A percentile compares a stretch with the other conserved stretches of the same genome.
These are phyloP conservation scores for Urocynchramus pylzowi DNA, from an alignment of 2,113 vertebrate genomes.

Conservation along the genomic window DNA sequence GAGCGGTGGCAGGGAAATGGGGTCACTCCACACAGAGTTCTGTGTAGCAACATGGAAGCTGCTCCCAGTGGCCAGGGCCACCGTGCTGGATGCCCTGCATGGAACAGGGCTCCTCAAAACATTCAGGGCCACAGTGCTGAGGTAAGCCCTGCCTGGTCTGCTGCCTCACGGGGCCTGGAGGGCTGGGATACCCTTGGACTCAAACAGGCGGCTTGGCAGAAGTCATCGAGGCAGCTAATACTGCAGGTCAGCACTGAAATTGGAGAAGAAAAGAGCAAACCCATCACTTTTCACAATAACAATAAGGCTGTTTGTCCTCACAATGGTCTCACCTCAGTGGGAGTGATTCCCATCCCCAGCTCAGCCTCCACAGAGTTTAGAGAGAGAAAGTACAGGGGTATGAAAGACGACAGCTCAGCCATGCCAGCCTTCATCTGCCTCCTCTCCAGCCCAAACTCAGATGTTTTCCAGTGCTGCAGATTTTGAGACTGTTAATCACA, in stretches of 20 bases:
- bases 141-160: fast-evolving
- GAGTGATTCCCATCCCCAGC: fast-evolving
- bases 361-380: fast-evolving
- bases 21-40: fast-evolving
- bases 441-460: not conserved
- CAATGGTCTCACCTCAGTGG: fast-evolving
- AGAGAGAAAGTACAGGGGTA: fast-evolving
- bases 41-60: fast-evolving
- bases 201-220: not conserved
- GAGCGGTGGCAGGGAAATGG: fast-evolving
- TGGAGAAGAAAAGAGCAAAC: not conserved
- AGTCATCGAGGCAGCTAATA: fast-evolving
- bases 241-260: not conserved
- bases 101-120: fast-evolving
- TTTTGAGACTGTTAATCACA: not conserved
- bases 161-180: fast-evolving
- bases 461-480: not conserved
- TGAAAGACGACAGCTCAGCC: fast-evolving
- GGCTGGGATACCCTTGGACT: not conserved
- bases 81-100: fast-evolving
- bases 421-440: fast-evolving
- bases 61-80: fast-evolving
- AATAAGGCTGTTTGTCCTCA: fast-evolving
- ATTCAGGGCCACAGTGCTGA: fast-evolving
- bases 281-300: fast-evolving